Evolutionary conservation across 2,113 vertebrate species (phyloP).

Genomic region (Leptocoma aspasia): DNA sequence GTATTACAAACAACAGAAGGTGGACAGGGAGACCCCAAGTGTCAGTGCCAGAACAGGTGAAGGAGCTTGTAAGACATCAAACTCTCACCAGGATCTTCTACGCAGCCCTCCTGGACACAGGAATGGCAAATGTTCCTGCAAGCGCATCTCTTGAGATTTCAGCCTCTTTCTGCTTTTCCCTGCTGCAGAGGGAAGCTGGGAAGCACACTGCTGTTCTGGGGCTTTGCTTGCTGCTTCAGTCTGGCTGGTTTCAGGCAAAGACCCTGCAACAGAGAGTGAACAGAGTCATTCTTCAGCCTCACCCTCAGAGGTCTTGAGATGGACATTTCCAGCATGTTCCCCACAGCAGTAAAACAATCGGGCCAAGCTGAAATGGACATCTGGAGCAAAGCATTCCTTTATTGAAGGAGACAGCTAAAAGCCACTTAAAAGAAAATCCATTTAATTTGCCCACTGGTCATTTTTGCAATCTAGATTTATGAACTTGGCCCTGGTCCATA

Average conservation of each 20-base stretch:
- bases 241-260: slow-evolving; percentile 22
- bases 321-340: neutral
- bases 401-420: neutral
- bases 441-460: neutral
- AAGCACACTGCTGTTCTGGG: neutral
- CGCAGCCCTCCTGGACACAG: neutral
- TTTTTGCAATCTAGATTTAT: neutral
- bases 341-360: neutral
- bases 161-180: slow-evolving; percentile 54
- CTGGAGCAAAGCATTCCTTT: neutral
- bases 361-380: neutral
- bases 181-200: neutral
- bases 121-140: neutral
- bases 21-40: neutral
- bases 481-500: neutral
- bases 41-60: neutral
- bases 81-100: slow-evolving; percentile 45
- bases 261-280: slow-evolving; percentile 41
- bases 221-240: neutral
- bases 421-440: neutral
- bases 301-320: neutral
- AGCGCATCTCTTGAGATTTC: slow-evolving; percentile 13
- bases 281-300: neutral
- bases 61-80: neutral
- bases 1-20: neutral